These are phyloP conservation scores for Anas platyrhynchos DNA, from an alignment of 2,113 vertebrate species.

Conservation along the genomic window DNA sequence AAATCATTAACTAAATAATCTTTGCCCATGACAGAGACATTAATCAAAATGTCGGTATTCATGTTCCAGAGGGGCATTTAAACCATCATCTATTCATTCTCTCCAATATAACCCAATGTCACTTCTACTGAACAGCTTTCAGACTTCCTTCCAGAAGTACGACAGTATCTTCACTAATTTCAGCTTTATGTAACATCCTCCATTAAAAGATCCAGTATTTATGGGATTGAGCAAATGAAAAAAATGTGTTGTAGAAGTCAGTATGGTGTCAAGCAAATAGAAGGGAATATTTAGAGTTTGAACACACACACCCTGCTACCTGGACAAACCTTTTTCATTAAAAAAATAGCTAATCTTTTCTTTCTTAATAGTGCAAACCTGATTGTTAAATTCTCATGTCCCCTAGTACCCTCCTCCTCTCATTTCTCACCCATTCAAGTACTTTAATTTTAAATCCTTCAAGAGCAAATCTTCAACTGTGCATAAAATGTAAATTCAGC, in stretches of 20 bases:
- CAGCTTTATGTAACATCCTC: background rate
- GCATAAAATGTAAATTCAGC: slow-evolving; percentile 34
- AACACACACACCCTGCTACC: background rate
- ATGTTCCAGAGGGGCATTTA: slow-evolving; percentile 34
- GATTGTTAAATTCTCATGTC: slow-evolving; percentile 15
- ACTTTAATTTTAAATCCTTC: slow-evolving; percentile 4
- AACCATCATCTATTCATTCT: slow-evolving; percentile 20
- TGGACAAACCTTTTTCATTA: background rate
- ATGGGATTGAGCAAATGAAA: background rate
- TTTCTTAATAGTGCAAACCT: background rate
- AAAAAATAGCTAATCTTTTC: slow-evolving; percentile 34
- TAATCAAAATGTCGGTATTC: slow-evolving; percentile 21
- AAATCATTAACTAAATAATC: slow-evolving; percentile 56
- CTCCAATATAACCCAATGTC: background rate
- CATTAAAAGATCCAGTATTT: slow-evolving; percentile 9
- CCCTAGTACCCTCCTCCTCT: background rate
- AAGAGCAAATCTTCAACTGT: slow-evolving; percentile 8
- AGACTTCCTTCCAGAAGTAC: slow-evolving; percentile 9
- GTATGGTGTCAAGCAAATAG: background rate
- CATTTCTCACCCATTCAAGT: background rate
- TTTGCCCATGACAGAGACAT: slow-evolving; percentile 60
- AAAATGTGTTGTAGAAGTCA: background rate
- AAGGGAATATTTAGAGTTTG: background rate
- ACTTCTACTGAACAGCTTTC: slow-evolving; percentile 13
- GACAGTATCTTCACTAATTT: slow-evolving; percentile 45